phyloP scores from a whole-genome alignment of 2,888 invertebrate species.

The Drosophila atripex region DNA sequence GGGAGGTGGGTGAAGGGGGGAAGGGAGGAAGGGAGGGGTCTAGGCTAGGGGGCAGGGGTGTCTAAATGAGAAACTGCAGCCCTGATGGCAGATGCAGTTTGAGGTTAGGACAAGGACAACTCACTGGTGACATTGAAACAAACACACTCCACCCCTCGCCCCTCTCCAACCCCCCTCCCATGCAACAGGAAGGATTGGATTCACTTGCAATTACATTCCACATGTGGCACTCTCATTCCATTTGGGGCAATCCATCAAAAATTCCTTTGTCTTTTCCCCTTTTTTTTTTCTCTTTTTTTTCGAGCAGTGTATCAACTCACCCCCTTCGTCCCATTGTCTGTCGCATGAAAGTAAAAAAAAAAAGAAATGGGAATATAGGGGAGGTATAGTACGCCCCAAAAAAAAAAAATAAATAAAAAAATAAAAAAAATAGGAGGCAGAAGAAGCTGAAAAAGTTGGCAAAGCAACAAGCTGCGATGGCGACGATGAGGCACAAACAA shows the following conservation, averaged over 20 bases:
- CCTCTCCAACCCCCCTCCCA: background rate
- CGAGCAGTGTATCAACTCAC: slow-evolving; percentile 26
- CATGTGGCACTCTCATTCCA: slow-evolving; percentile 33
- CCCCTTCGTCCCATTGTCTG: slow-evolving; percentile 15
- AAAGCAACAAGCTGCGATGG: slow-evolving; percentile 75
- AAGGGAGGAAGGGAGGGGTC: no score
- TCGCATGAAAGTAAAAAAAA: slow-evolving; percentile 19
- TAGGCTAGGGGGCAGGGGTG: background rate
- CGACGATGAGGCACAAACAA: slow-evolving; percentile 53
- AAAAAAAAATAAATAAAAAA: slow-evolving; percentile 8
- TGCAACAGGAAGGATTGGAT: slow-evolving; percentile 11
- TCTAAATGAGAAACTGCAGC: slow-evolving; percentile 27
- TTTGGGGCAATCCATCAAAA: slow-evolving; percentile 45
- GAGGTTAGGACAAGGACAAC: slow-evolving; percentile 8
- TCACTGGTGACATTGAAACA: slow-evolving; percentile 15
- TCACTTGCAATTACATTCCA: slow-evolving; percentile 39
- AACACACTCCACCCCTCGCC: background rate
- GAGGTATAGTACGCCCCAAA: background rate
- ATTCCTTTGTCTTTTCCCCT: slow-evolving; percentile 34
- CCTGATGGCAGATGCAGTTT: background rate
- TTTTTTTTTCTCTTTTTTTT: slow-evolving; percentile 5
- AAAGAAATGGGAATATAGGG: background rate
- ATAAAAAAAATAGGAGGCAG: background rate
- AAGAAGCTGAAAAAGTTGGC: slow-evolving; percentile 62
- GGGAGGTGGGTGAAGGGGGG: no score